Evolutionary conservation across 23 tunicate genomes (phyloP), one percentile per base, ranked within the genome.

Genomic region (Halocynthia aurantium): DNA sequence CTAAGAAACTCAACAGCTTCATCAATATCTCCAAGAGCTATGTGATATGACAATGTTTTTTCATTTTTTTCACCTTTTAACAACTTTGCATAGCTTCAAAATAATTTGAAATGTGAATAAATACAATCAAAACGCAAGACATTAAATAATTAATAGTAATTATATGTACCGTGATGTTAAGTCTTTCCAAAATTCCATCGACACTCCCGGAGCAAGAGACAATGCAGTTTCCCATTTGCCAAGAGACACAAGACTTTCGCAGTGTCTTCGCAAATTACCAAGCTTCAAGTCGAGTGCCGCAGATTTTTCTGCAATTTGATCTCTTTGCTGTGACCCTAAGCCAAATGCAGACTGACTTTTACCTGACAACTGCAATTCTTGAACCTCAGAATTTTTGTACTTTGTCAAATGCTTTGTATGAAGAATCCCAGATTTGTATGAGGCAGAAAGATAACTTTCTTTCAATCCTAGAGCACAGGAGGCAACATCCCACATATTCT

Each of bases 131-230:
- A 31, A 31, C 44, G 4, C 44, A 31, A 31, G 44, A 31, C 44
- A 31, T 31, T 0, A 31, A 31, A 31, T 31, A n/a, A n/a, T 4
- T 31, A 1, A 31, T 1, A 31, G 44, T 31, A 31, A 31, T 31
- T 31, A 31, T 19, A 20, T 15, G 60, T 67, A 77, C 83, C 77
- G 54, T 44, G 40, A 52, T 12, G 97, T 57, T 22, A 92, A 67
- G 13, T 77, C 44, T 19, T 77, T 61, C 98, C 98, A 92, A 67
- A 57, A 92, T 8, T 53, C 19, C 8, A 77, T 78, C 19, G 98
- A 92, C 53, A 92, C 98, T 6, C 88, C 85, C 7, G 98, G 91
- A 8, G 98, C 98, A 11, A 86, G 84, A 19, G 98, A 80, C 65
- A 92, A 76, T 6, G 98, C 98, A 0, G 82, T 52, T 51, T 86